Base-by-base conservation (phyloP, 2,113 vertebrate genomes). In the Aepyceros melampus region DNA sequence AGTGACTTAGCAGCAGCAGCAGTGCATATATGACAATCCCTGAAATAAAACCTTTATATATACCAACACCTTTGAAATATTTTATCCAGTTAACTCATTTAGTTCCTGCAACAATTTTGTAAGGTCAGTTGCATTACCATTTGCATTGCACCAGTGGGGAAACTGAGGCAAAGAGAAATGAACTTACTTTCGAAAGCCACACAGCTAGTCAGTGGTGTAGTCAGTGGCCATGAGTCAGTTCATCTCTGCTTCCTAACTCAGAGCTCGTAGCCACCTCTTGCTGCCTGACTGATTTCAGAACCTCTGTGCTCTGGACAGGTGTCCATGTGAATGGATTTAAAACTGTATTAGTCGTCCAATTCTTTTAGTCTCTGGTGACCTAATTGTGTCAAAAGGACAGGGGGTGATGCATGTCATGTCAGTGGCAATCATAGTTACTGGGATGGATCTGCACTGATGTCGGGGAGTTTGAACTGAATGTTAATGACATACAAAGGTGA, bases 311-410 rank as follows among this genome's bases (percentile, higher is more conserved):
- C 43, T 89, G 36, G 56, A 12, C 33, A 94, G 33, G 53, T 74
- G n/a, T 74, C 79, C 87, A 31, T 27, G 40, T 21, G 33, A 91
- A 53, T 81, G 14, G 36, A 85, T 88, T 93, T 87, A 84, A 93
- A 94, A 91, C 49, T 51, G 12, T 25, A 56, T 79, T 43, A 56
- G 6, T 56, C 2, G 0, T 49, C n/a, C 3, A 56, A 19, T 83
- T 67, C 33, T 95, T 97, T 97, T 9, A 21, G 82, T 96, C 56
- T 88, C 56, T 51, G 11, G 64, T 91, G 95, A 97, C 56, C 12
- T 89, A 67, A 89, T 16, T 95, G 49, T 87, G 36, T 95, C 15
- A n/a, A 91, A 86, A 93, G 33, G 87, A 83, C 27, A 78, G 78
- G 56, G 84, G 45, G 83, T 21, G 67, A 81, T 84, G 6, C 31